phyloP scores from a whole-genome alignment of 2,113 vertebrate genomes.

The Erpornis zantholeuca region DNA sequence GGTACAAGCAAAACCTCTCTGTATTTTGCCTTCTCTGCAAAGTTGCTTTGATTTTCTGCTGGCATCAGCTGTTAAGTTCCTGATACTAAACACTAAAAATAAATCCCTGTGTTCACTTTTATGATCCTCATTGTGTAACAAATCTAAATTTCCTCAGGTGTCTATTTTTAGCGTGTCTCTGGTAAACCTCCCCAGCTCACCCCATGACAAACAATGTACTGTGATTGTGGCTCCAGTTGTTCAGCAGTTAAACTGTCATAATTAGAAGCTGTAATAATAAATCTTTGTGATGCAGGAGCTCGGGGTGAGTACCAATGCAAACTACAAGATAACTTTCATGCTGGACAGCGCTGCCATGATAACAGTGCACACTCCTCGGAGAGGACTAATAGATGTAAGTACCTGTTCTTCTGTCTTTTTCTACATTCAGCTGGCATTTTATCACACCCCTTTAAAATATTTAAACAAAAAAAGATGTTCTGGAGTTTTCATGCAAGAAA shows the following conservation, averaged over 20 bases:
- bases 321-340: constrained; percentile 99
- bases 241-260: neutral
- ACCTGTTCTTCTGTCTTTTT: neutral
- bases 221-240: neutral
- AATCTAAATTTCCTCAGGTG: neutral
- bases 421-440: neutral
- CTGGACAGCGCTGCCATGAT: constrained; percentile 99
- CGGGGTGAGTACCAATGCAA: constrained; percentile 93
- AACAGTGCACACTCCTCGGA: constrained; percentile 95
- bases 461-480: neutral
- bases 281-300: constrained; percentile 82
- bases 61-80: neutral
- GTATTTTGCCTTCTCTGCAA: neutral
- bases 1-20: neutral
- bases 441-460: neutral
- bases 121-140: neutral
- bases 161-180: neutral
- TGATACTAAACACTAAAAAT: neutral
- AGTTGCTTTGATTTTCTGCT: neutral
- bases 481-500: neutral
- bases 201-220: neutral
- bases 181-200: neutral
- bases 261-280: neutral
- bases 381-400: constrained; percentile 93
- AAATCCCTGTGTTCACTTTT: neutral